Base-by-base conservation (phyloP, 2,888 invertebrate genomes). In the Lobophora halterata region DNA sequence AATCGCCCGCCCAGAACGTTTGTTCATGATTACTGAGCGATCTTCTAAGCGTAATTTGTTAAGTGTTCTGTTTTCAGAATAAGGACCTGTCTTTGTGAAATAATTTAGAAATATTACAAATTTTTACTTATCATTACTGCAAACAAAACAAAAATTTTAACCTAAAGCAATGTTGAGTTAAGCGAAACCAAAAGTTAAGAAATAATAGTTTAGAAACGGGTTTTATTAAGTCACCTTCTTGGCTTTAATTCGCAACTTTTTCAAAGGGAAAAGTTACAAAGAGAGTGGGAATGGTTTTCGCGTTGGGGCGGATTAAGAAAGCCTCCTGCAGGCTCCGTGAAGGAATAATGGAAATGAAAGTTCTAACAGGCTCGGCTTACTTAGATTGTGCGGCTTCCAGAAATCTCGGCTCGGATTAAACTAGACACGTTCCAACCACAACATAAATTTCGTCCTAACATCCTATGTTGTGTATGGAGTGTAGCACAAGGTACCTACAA, bases 311-410 rank as follows among this genome's bases (percentile, higher is more conserved):
- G 75, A 80, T 79, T 76, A 80, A 67, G 60, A 63, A 58, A 62
- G 65, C 65, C 65, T 64, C 52, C 51, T 57, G 53, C 34, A 55
- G 55, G 48, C 56, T 68, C 62, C 63, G 61, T 65, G 62, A 52
- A 61, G 62, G 65, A 73, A 76, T 71, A 77, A 76, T 75, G 67
- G 74, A 72, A 73, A 76, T 65, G 66, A 71, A 74, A 76, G 65
- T 74, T 79, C 68, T 67, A 74, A 73, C 71, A 65, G 70, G 60
- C 63, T 60, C 68, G 68, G 65, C 69, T 79, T 78, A 75, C 71
- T 79, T 70, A 75, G 72, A 78, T 75, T 75, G 71, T 69, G 74
- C 56, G 72, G 75, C 70, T 71, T 67, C 61, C 67, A 65, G 66
- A 64, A 67, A 71, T 73, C 67, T 65, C 60, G 61, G 61, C 63